Evolutionary conservation across 2,113 vertebrate species (phyloP), one percentile per base, ranked within the genome.

Genomic region (Hippopotamus amphibius): DNA sequence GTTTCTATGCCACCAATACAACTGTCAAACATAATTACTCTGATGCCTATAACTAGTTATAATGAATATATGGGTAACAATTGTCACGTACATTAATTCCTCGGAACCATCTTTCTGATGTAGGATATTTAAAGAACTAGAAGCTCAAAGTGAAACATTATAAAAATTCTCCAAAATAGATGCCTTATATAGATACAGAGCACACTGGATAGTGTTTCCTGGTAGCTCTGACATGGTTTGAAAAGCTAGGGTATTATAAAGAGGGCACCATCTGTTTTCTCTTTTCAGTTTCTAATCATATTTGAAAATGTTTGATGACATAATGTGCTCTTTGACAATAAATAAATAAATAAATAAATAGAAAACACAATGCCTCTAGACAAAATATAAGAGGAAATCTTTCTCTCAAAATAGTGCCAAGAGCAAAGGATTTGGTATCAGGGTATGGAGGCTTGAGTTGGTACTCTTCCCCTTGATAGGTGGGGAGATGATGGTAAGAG

Each of bases 371-470:
- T 46, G 4, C 1, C 13, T 74, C 17, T 72, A 88, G 55, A 50
- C 79, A 88, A 69, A 55, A 13, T 11, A 26, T 33, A 53, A 88
- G 13, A 63, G 12, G 28, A 74, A 65, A 93, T 6, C 8, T 71
- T 83, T 74, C 48, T 85, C 43, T 77, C 77, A 59, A 53, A 77
- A n/a, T 9, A 77, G 3, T 33, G 10, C 41, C 63, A 91, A 94
- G 41, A 72, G 2, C 48, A 79, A 69, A 94, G 37, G 5, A 16
- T 14, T 43, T 86, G 37, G 5, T 16, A n/a, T 24, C 1, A 59
- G 17, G 11, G 0, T 17, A 4, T 0, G 7, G 30, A 26, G 1
- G 5, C 3, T 33, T 21, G 14, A 17, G 2, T n/a, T 2, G 0
- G 1, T 19, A 3, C 41, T 87, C 5, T 76, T 59, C 12, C 8